Conservation (phyloP, 2,888 invertebrate genomes). For the Pseudococcus jackbeardsleyi region DNA sequence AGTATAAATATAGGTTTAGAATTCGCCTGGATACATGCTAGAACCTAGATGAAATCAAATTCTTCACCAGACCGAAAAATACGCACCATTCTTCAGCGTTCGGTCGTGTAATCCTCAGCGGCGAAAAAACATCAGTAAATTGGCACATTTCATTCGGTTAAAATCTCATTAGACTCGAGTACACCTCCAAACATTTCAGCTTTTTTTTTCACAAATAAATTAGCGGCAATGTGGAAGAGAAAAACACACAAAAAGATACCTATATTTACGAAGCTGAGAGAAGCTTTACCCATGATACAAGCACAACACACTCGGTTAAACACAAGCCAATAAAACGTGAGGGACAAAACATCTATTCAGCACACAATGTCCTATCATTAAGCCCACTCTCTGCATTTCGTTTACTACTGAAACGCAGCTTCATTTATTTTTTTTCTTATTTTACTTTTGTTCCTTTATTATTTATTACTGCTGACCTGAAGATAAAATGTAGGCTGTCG, state of each 20-base stretch:
- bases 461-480: conserved; percentile 53
- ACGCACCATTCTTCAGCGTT: neutral
- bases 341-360: conserved; percentile 7
- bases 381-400: conserved; percentile 17
- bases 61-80: neutral
- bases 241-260: neutral
- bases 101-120: neutral
- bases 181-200: neutral
- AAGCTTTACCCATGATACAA: neutral
- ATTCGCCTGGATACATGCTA: neutral
- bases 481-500: conserved; percentile 47
- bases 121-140: neutral
- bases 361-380: conserved; percentile 44
- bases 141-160: neutral
- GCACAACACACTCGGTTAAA: neutral
- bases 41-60: neutral
- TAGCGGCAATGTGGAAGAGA: neutral
- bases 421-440: conserved; percentile 15
- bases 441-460: conserved; percentile 27
- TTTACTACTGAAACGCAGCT: conserved; percentile 28
- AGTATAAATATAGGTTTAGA: neutral
- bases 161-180: conserved; percentile 9
- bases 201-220: neutral
- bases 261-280: neutral
- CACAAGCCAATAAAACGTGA: neutral